phyloP scores from a whole-genome alignment of 2,797 vertebrate genomes.

The Nannoperca australis region DNA sequence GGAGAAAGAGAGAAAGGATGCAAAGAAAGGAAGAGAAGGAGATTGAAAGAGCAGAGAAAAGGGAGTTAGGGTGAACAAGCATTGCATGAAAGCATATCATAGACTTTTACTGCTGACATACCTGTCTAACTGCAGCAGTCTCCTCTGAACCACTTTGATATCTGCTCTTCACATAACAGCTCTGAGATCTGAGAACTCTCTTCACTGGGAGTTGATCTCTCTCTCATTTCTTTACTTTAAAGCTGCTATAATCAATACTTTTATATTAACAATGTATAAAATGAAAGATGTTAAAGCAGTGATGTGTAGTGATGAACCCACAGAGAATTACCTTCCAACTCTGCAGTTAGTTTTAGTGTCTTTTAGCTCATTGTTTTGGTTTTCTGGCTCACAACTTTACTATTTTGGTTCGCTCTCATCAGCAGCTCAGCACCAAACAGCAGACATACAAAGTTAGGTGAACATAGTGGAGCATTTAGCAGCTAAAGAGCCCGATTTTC shows the following conservation, averaged over 20 bases:
- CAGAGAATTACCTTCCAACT: neutral
- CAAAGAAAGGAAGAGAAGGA: slow-evolving; percentile 4
- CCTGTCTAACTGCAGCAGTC: neutral
- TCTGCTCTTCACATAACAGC: neutral
- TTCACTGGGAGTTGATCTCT: neutral
- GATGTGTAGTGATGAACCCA: too few species aligned
- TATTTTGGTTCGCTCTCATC: too few species aligned
- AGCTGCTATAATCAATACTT: neutral
- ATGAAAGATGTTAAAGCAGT: too few species aligned
- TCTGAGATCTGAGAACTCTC: neutral
- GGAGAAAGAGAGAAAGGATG: slow-evolving; percentile 23
- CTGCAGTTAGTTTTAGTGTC: neutral
- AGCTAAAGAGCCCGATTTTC: neutral
- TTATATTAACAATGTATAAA: neutral
- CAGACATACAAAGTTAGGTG: neutral
- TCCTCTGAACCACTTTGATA: neutral
- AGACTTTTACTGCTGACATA: neutral
- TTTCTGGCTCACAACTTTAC: neutral
- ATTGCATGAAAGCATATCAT: neutral
- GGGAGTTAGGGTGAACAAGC: slow-evolving; percentile 7
- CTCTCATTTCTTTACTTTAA: neutral
- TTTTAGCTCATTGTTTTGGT: neutral
- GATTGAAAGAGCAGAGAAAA: slow-evolving; percentile 16
- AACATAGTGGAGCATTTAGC: neutral
- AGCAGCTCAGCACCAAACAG: neutral